Evolutionary conservation across 2,797 vertebrate genomes (phyloP).

Genomic region (Menidia menidia): DNA sequence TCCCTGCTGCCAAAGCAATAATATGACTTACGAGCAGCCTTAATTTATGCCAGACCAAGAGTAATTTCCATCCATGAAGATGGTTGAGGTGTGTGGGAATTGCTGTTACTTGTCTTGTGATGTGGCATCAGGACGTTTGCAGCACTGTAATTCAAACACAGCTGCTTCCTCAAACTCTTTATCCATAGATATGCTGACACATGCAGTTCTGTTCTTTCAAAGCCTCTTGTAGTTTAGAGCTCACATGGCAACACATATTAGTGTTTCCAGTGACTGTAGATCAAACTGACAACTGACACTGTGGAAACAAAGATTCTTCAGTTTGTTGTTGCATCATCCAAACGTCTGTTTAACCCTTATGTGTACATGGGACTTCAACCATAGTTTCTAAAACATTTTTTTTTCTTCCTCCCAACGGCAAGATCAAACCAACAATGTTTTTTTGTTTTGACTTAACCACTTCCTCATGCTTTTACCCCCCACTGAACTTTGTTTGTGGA

Average conservation of each 20-base stretch:
- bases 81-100: not conserved
- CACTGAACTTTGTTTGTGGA: conserved; percentile 11
- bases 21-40: too few species aligned
- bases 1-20: too few species aligned
- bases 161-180: conserved; percentile 5
- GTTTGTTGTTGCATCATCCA: conserved; percentile 30
- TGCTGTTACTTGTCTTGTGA: not conserved
- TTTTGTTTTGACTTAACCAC: conserved; percentile 18
- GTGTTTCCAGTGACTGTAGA: conserved; percentile 23
- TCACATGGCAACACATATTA: conserved; percentile 16
- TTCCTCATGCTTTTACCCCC: conserved; percentile 11
- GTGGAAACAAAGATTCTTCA: not conserved
- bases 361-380: conserved; percentile 7
- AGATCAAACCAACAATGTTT: conserved; percentile 32
- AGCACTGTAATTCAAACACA: not conserved
- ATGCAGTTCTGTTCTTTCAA: conserved; percentile 13
- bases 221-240: conserved; percentile 17
- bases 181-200: not conserved
- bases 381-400: not conserved
- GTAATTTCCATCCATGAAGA: not conserved
- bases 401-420: conserved; percentile 14
- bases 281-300: conserved; percentile 32
- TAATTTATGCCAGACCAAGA: not conserved
- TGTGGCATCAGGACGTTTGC: not conserved
- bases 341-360: conserved; percentile 45